Evolutionary conservation across 2,888 invertebrate genomes (phyloP).

Genomic region (Nemotelus pantherinus): DNA sequence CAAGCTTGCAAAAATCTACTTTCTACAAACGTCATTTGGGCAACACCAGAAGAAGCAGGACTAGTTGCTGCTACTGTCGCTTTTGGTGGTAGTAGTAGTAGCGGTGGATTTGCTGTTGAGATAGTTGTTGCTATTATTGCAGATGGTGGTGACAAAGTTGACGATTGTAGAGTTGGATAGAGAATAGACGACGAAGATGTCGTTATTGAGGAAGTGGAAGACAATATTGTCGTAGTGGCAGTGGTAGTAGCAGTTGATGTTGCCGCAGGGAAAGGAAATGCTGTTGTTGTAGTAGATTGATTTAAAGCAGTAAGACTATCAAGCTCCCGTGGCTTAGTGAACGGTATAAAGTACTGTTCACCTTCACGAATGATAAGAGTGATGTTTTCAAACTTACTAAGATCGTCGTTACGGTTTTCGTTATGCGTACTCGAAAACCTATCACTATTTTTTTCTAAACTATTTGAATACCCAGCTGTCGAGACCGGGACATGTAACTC

Average conservation of each 20-base stretch:
- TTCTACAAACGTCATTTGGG: conserved; percentile 40
- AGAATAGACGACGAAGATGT: conserved; percentile 9
- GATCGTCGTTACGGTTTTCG: conserved; percentile 25
- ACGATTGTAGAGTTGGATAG: neutral
- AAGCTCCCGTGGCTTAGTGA: conserved; percentile 47
- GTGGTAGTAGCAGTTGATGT: conserved; percentile 6
- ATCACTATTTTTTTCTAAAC: conserved; percentile 26
- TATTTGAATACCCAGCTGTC: conserved; percentile 16
- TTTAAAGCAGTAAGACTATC: conserved; percentile 43
- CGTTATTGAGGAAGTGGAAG: conserved; percentile 31
- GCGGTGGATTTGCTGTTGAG: conserved; percentile 2
- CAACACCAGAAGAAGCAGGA: conserved; percentile 39
- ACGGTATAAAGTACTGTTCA: conserved; percentile 52
- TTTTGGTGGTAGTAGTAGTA: conserved; percentile 22
- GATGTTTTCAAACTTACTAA: conserved; percentile 52
- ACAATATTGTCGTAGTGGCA: conserved; percentile 22
- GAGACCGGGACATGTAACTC: neutral
- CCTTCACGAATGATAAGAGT: conserved; percentile 55
- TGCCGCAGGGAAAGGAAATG: neutral
- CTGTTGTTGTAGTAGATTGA: conserved; percentile 37
- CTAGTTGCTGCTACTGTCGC: conserved; percentile 13
- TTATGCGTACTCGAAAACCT: neutral
- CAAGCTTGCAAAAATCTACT: conserved; percentile 37
- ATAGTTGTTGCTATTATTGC: conserved; percentile 32
- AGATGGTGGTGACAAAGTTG: conserved; percentile 7